A percentile compares a stretch with the other conserved stretches of the same genome.
phyloP scores from a whole-genome alignment of 2,113 vertebrate species.

The Dasyurus viverrinus region DNA sequence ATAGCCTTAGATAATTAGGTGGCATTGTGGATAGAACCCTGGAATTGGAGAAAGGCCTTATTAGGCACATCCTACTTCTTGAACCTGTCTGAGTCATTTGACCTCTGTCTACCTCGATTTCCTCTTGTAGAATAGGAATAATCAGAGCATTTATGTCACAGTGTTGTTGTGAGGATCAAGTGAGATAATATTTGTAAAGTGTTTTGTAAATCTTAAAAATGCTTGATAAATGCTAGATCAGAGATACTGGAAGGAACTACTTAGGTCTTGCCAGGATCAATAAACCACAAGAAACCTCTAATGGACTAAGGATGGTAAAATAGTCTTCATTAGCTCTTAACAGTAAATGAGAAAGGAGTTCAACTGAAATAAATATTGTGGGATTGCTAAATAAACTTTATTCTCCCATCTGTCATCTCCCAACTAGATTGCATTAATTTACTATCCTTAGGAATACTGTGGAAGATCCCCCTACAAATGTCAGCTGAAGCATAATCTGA shows the following conservation, averaged over 20 bases:
- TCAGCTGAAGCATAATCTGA: background rate
- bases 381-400: background rate
- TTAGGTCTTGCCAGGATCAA: background rate
- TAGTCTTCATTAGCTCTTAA: background rate
- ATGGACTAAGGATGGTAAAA: background rate
- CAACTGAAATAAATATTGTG: background rate
- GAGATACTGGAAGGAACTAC: background rate
- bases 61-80: background rate
- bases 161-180: background rate
- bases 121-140: background rate
- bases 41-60: background rate
- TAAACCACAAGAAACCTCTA: background rate
- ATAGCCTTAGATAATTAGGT: background rate
- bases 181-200: background rate
- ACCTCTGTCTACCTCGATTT: background rate
- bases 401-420: background rate
- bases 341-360: background rate
- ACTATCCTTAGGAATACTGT: background rate
- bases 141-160: background rate
- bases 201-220: background rate
- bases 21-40: background rate
- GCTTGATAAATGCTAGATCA: background rate
- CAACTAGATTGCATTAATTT: background rate
- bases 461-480: background rate
- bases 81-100: background rate